These are phyloP conservation scores for Rhinolophus sinicus DNA, from an alignment of 2,113 vertebrate genomes.

Conservation along the genomic window DNA sequence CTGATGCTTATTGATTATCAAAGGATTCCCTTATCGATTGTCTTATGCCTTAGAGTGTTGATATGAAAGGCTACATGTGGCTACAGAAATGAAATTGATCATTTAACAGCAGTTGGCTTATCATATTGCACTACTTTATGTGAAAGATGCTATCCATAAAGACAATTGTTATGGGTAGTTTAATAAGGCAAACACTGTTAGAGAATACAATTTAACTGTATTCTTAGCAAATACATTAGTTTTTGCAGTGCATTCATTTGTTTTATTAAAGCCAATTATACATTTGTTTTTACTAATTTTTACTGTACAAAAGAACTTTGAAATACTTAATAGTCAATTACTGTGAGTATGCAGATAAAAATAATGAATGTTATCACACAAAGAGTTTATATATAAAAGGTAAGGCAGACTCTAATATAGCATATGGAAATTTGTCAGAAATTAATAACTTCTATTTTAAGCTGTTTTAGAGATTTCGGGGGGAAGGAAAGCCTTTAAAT, in stretches of 20 bases:
- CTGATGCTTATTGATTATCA: background rate
- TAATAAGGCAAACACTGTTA: conserved; percentile 53
- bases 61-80: conserved; percentile 37
- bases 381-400: conserved; percentile 40
- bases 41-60: conserved; percentile 14
- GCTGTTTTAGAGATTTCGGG: background rate
- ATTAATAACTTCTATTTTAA: conserved; percentile 71
- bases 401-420: conserved; percentile 53
- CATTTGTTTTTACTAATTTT: conserved; percentile 72
- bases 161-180: conserved; percentile 19
- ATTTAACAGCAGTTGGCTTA: conserved; percentile 54
- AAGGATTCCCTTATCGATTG: conserved; percentile 25
- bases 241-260: conserved; percentile 52
- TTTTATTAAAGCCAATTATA: conserved; percentile 75
- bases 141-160: conserved; percentile 53
- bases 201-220: conserved; percentile 37
- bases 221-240: conserved; percentile 53
- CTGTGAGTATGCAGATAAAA: conserved; percentile 71
- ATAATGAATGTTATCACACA: conserved; percentile 67
- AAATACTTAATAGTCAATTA: conserved; percentile 72
- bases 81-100: conserved; percentile 22
- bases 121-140: conserved; percentile 37
- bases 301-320: conserved; percentile 69
- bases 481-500: conserved; percentile 58
- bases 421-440: conserved; percentile 58